These are phyloP conservation scores for Coracopsis vasa DNA, from an alignment of 2,113 vertebrate genomes.

Conservation along the genomic window DNA sequence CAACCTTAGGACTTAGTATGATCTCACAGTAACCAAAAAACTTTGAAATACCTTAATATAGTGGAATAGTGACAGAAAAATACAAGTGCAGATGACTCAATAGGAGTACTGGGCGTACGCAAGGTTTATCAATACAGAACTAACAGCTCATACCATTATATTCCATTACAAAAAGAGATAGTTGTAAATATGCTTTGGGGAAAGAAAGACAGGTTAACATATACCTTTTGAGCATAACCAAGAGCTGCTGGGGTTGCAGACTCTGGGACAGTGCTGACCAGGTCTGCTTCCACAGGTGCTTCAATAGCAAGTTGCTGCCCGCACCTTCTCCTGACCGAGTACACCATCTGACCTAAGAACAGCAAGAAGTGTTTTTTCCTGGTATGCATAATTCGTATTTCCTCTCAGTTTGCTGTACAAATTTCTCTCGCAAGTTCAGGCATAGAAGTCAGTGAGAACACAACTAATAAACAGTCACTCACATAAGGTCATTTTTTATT, in stretches of 20 bases:
- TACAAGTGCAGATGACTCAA: neutral
- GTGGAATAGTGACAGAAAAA: neutral
- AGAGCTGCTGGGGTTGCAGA: constrained; percentile 96
- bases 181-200: neutral
- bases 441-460: neutral
- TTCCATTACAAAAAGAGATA: neutral
- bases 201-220: neutral
- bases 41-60: neutral
- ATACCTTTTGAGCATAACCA: constrained; percentile 91
- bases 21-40: neutral
- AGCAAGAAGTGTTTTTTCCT: constrained; percentile 2
- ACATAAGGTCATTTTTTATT: neutral
- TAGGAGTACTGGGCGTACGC: rapidly evolving
- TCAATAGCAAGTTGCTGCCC: constrained; percentile 93
- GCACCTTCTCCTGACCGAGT: constrained; percentile 92
- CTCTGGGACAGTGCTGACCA: constrained; percentile 98
- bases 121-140: neutral
- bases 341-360: constrained; percentile 94
- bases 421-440: neutral
- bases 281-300: constrained; percentile 90
- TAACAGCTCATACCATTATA: neutral
- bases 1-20: neutral
- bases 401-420: neutral
- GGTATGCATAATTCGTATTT: neutral
- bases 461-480: neutral